Base-by-base conservation (phyloP, 2,113 vertebrate species). In the Trochalopteron elliotii region DNA sequence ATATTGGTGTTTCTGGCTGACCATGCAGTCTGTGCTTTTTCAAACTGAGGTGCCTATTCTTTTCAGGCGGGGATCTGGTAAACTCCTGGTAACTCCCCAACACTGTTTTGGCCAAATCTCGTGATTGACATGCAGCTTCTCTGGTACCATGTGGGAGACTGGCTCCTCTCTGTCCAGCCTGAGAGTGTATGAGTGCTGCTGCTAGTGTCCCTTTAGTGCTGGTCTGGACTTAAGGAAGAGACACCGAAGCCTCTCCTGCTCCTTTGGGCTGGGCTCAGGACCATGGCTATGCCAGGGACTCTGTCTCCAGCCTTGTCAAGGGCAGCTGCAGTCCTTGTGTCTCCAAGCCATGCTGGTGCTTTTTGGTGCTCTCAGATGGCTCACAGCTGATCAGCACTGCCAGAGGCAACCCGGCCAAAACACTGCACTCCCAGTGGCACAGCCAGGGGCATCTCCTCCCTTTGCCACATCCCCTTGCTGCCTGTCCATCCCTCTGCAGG, bases 291-390 rank as follows among this genome's bases (percentile, higher is more conserved):
- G 33, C 35, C 50, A 61, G 53, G 31, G 24, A 37, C 16, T 14
- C 7, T 0, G 0, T 57, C 42, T 91, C 23, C 45, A 70, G 31
- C 53, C 15, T 76, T 71, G 24, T 47, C 1, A 1, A 56, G 65
- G 20, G 27, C 3, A 2, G 8, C 79, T 60, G 53, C 83, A 12
- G 28, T 59, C 35, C 14, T 0, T 0, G 15, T 74, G 31, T 33
- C 0, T 0, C 30, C 1, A 4, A 40, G 61, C 52, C 18, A 0
- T 1, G 0, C 33, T n/a, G n/a, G 35, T 69, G 35, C 45, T 85
- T 60, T 40, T 7, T 1, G 2, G 8, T 28, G 39, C 30, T 87
- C 39, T 77, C 39, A 19, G 10, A 35, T 24, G 39, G 4, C 35
- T 37, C 39, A 12, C 7, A 18, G 49, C 14, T 5, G 1, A 19